Evolutionary conservation across 2,113 vertebrate genomes (phyloP).

Genomic region (Perca fluviatilis): DNA sequence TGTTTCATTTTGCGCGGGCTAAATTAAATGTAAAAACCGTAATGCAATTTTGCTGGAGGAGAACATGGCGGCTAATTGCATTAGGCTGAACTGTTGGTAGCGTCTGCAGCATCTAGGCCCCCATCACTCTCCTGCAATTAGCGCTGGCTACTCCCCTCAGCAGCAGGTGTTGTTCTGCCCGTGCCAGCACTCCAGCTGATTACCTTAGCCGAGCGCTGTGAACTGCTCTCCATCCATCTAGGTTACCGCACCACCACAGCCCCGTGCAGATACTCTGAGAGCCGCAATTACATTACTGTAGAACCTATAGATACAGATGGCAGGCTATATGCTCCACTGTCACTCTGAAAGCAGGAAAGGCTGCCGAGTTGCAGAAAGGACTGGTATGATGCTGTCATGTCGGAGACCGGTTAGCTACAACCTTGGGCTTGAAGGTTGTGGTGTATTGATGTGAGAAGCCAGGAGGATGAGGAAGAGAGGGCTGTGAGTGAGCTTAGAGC

Average conservation of each 20-base stretch:
- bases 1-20: conserved; percentile 77
- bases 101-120: conserved; percentile 60
- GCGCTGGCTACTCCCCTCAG: conserved; percentile 70
- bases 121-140: conserved; percentile 76
- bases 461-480: conserved; percentile 45
- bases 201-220: conserved; percentile 60
- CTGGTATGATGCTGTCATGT: conserved; percentile 45
- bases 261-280: conserved; percentile 56
- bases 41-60: conserved; percentile 79
- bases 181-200: conserved; percentile 82
- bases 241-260: conserved; percentile 53
- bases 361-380: conserved; percentile 41
- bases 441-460: conserved; percentile 51
- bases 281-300: conserved; percentile 71
- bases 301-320: conserved; percentile 61
- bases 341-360: conserved; percentile 39
- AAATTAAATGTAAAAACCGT: conserved; percentile 82
- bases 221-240: conserved; percentile 72
- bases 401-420: conserved; percentile 47
- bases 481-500: conserved; percentile 33
- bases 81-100: conserved; percentile 72
- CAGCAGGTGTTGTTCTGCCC: conserved; percentile 80
- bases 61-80: conserved; percentile 80
- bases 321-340: conserved; percentile 33
- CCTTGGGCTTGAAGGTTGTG: conserved; percentile 69